Evolutionary conservation across 2,888 invertebrate species (phyloP).

Genomic region (Metallyticus violacea): DNA sequence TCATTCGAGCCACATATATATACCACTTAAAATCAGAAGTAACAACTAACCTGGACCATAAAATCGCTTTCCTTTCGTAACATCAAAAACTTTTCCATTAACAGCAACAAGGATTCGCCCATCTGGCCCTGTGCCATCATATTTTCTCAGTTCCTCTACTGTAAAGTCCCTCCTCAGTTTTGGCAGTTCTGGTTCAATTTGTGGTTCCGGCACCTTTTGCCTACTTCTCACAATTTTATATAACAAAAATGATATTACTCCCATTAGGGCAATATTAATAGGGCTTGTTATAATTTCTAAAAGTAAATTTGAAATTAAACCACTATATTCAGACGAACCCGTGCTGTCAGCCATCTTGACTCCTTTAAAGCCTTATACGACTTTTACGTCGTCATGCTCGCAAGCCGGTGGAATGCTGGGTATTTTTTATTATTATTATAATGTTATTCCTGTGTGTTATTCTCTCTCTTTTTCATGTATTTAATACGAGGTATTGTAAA

Average conservation of each 20-base stretch:
- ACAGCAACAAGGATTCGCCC: slow-evolving; percentile 89
- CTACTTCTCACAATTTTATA: slow-evolving; percentile 69
- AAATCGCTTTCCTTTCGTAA: slow-evolving; percentile 82
- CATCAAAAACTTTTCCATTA: slow-evolving; percentile 94
- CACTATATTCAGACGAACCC: slow-evolving; percentile 3
- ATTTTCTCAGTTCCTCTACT: slow-evolving; percentile 78
- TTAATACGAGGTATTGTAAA: too few species aligned
- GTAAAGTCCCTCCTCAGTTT: slow-evolving; percentile 87
- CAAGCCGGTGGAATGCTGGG: neutral
- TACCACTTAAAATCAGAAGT: slow-evolving; percentile 33
- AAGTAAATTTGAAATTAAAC: slow-evolving; percentile 45
- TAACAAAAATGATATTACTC: slow-evolving; percentile 65
- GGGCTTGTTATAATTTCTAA: slow-evolving; percentile 67
- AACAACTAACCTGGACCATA: slow-evolving; percentile 82
- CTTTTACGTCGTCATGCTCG: slow-evolving; percentile 26
- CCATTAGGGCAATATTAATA: slow-evolving; percentile 65
- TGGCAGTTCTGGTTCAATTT: slow-evolving; percentile 63
- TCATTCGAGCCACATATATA: neutral
- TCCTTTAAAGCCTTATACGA: neutral
- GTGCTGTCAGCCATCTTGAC: slow-evolving; percentile 29
- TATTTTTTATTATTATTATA: too few species aligned
- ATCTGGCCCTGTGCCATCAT: slow-evolving; percentile 82
- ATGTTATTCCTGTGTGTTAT: too few species aligned
- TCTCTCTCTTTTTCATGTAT: too few species aligned
- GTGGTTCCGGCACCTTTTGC: slow-evolving; percentile 38